These are phyloP conservation scores for Trematocara marginatum DNA, from an alignment of 2,113 vertebrate species.

Conservation along the genomic window DNA sequence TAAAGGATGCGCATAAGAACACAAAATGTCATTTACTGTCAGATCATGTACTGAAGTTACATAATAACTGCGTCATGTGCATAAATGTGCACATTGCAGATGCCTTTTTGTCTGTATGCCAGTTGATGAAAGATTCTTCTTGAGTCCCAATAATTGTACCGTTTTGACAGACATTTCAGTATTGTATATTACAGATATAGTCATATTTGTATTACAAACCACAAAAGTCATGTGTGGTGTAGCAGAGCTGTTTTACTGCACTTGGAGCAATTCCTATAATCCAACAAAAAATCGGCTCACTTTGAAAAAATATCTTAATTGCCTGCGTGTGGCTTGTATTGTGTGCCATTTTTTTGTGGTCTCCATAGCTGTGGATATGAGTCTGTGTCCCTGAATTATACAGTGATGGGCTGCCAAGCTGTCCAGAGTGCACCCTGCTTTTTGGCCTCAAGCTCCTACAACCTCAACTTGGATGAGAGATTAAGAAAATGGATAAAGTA, in stretches of 20 bases:
- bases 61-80: background rate
- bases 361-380: background rate
- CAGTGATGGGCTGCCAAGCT: background rate
- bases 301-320: background rate
- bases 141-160: background rate
- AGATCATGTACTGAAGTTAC: background rate
- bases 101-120: background rate
- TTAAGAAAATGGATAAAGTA: background rate
- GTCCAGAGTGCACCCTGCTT: background rate
- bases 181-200: background rate
- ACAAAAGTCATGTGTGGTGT: fast-evolving
- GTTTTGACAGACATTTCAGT: background rate
- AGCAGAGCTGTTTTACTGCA: background rate
- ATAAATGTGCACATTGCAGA: background rate
- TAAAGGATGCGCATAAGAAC: background rate
- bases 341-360: fast-evolving
- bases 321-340: background rate
- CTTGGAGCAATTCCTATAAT: background rate
- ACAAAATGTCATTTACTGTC: background rate
- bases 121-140: background rate
- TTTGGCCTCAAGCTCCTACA: no score
- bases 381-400: background rate
- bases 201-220: background rate
- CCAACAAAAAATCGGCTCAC: background rate
- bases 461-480: background rate